These are phyloP conservation scores for Entomobrya multifasciata DNA, from an alignment of 2,888 invertebrate species.

Conservation along the genomic window DNA sequence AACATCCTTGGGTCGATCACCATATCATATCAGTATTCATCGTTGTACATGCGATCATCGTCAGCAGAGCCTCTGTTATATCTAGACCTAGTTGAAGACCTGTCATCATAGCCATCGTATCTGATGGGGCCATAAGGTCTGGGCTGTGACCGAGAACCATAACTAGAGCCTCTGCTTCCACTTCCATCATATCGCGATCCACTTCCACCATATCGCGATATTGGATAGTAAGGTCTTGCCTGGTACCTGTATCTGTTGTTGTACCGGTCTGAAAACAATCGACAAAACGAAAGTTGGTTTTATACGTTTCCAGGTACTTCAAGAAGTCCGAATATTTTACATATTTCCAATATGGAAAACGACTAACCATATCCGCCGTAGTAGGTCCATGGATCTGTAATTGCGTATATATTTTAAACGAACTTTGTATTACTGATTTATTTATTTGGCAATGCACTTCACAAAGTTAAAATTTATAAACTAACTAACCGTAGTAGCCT, in stretches of 20 bases:
- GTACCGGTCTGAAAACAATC: slow-evolving; percentile 27
- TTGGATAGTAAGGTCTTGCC: slow-evolving; percentile 1
- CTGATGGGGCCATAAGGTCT: background rate
- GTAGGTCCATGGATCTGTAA: slow-evolving; percentile 55
- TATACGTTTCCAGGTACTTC: too few relatives aligned
- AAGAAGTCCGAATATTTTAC: too few relatives aligned
- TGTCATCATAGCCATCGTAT: background rate
- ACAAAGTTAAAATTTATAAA: slow-evolving; percentile 1
- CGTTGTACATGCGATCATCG: background rate
- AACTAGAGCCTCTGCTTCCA: too few relatives aligned
- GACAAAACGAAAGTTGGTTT: too few relatives aligned
- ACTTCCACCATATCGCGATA: background rate
- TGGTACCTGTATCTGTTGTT: background rate
- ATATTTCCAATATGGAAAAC: too few relatives aligned
- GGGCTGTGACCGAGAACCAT: too few relatives aligned
- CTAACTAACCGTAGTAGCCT: slow-evolving; percentile 43
- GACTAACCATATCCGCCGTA: slow-evolving; percentile 58
- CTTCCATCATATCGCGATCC: background rate
- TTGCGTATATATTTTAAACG: background rate
- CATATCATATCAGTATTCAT: too few relatives aligned
- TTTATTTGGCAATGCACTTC: background rate
- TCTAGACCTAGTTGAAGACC: background rate
- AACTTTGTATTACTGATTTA: background rate
- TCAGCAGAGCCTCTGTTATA: slow-evolving; percentile 14
- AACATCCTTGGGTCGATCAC: too few relatives aligned